Evolutionary conservation across 2,113 vertebrate genomes (phyloP).

Genomic region (Hyaena hyaena): DNA sequence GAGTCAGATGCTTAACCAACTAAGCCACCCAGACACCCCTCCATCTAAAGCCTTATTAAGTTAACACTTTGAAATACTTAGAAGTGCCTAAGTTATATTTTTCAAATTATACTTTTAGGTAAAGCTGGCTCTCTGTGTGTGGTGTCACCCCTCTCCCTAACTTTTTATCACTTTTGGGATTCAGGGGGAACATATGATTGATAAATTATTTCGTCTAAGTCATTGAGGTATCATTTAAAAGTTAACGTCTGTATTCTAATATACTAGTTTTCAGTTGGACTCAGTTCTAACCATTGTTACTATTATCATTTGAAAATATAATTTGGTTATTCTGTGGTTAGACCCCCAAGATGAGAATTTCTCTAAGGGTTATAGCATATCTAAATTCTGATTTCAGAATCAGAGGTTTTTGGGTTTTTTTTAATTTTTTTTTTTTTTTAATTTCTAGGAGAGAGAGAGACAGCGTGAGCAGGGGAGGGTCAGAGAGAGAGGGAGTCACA

Average conservation of each 20-base stretch:
- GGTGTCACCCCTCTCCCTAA: neutral
- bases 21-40: neutral
- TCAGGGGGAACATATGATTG: neutral
- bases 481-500: too few species aligned
- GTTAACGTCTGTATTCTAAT: neutral
- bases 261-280: neutral
- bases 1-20: too few species aligned
- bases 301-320: constrained; percentile 22
- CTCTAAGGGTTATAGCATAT: neutral
- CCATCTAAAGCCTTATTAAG: neutral
- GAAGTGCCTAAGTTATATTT: neutral
- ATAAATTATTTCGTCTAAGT: neutral
- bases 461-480: too few species aligned
- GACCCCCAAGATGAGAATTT: neutral
- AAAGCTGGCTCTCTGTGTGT: neutral
- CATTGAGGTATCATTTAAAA: neutral
- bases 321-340: neutral
- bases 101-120: neutral
- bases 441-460: too few species aligned
- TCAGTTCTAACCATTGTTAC: constrained; percentile 13
- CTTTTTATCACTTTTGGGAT: neutral
- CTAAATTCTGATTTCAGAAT: constrained; percentile 22
- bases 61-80: neutral
- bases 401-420: neutral
- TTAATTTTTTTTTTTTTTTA: neutral